Base-by-base conservation (phyloP, 2,888 invertebrate genomes). In the Notodonta dromedarius region DNA sequence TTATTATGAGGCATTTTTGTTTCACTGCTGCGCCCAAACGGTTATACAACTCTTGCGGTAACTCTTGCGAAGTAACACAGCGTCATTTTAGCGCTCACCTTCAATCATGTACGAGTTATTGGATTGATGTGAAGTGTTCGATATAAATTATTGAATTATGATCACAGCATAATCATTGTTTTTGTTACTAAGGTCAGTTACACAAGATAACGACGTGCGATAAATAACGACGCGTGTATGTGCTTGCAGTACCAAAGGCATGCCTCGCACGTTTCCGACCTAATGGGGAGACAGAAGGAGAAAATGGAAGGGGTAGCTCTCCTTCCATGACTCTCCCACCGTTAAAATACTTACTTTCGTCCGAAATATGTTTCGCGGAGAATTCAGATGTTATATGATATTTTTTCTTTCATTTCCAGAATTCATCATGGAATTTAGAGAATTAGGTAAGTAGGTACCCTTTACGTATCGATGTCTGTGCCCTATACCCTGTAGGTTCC, bases 131-230 rank as follows among this genome's bases (percentile, higher is more conserved):
- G 73, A 68, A 66, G 73, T 68, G 62, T 62, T 70, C 71, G 69
- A 69, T 73, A 76, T 74, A 74, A 71, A 76, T 73, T 69, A 73
- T 74, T 66, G 71, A 73, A 59, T 71, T 74, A 73, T 74, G 71
- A 73, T 69, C 67, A 66, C 66, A 57, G 59, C 71, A 54, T 67
- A 60, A 66, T 70, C 63, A 16, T 63, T 57, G 64, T 64, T 67
- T 70, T 61, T 66, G 56, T 65, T 62, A 57, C 60, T 66, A 63
- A 73, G 74, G 76, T 74, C 74, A 74, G 65, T 68, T 68, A 74
- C 73, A 67, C 63, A 51, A 54, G 64, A n/a, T 46, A 7, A 50
- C 16, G 50, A 8, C 50, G 14, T 50, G 9, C 9, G 50, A 50
- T 50, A 11, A 7, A 11, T 50, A 9, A 46, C 13, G 24, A 51